Percentiles rank a stretch among this genome's conserved stretches.
These are phyloP conservation scores for Apamea monoglypha DNA, from an alignment of 2,888 invertebrate species.

Conservation along the genomic window DNA sequence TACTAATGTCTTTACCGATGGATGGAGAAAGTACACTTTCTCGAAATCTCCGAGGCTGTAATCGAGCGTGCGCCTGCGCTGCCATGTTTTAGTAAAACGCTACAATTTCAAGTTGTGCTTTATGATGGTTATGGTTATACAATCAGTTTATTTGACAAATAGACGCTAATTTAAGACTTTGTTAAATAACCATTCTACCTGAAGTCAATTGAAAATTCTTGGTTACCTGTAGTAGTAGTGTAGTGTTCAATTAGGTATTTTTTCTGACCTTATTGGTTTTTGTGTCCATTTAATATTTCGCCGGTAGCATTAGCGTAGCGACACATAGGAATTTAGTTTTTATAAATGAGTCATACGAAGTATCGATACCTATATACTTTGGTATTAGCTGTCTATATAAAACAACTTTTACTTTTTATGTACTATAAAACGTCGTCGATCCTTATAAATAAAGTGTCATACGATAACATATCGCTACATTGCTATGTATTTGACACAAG, in stretches of 20 bases:
- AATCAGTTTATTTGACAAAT: conserved; percentile 20
- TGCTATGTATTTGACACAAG: conserved; percentile 69
- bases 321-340: conserved; percentile 49
- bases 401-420: conserved; percentile 66
- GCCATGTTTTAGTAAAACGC: conserved; percentile 57
- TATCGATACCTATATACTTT: neutral
- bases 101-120: conserved; percentile 41
- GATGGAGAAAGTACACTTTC: conserved; percentile 86
- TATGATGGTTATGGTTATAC: conserved; percentile 7
- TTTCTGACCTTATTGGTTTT: conserved; percentile 49
- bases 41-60: conserved; percentile 76
- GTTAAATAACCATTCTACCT: neutral
- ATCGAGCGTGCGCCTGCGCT: conserved; percentile 69
- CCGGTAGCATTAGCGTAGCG: conserved; percentile 24
- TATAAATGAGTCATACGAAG: conserved; percentile 25
- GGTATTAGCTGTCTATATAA: conserved; percentile 27
- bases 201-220: neutral
- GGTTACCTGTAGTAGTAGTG: neutral
- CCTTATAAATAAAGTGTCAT: conserved; percentile 33
- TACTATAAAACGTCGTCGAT: conserved; percentile 41
- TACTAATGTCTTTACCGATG: conserved; percentile 64
- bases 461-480: conserved; percentile 39
- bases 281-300: conserved; percentile 32
- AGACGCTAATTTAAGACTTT: neutral
- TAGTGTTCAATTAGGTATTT: conserved; percentile 14